A percentile compares a stretch with the other conserved stretches of the same genome.
phyloP scores from a whole-genome alignment of 2,797 vertebrate genomes.

The Onychomys leucogaster region DNA sequence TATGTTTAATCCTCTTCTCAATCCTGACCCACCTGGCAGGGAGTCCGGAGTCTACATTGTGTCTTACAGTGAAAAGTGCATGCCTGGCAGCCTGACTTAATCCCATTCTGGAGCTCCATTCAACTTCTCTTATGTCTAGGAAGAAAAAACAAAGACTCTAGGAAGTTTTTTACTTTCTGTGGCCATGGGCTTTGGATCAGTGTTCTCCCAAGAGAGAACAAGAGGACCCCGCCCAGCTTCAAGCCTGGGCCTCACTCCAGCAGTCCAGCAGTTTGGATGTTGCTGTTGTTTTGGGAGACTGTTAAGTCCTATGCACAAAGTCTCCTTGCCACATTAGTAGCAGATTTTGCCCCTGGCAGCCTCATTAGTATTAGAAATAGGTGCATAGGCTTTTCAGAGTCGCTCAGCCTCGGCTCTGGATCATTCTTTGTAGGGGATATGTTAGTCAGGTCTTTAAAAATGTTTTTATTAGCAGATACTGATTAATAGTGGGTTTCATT shows the following conservation, averaged over 20 bases:
- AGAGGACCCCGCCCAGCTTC: neutral
- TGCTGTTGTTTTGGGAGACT: constrained; percentile 41
- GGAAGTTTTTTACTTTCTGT: neutral
- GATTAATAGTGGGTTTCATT: neutral
- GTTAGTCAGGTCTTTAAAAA: neutral
- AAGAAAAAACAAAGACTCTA: constrained; percentile 43
- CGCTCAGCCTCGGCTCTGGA: neutral
- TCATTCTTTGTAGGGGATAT: neutral
- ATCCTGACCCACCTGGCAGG: constrained; percentile 66
- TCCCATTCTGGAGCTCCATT: constrained; percentile 70
- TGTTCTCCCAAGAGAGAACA: constrained; percentile 54
- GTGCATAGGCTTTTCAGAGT: neutral
- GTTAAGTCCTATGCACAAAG: constrained; percentile 2
- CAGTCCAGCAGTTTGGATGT: neutral
- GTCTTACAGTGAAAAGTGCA: constrained; percentile 56
- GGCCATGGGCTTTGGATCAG: neutral
- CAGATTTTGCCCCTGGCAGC: neutral
- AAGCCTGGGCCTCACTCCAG: constrained; percentile 51
- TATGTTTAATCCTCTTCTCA: constrained; percentile 47
- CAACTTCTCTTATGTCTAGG: constrained; percentile 50
- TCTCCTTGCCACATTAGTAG: constrained; percentile 7
- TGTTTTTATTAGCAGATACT: neutral
- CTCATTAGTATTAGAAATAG: neutral
- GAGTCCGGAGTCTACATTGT: constrained; percentile 68
- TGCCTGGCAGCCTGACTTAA: constrained; percentile 65